Evolutionary conservation across 2,888 invertebrate genomes (phyloP).

Genomic region (Listrodromus nycthemerus): DNA sequence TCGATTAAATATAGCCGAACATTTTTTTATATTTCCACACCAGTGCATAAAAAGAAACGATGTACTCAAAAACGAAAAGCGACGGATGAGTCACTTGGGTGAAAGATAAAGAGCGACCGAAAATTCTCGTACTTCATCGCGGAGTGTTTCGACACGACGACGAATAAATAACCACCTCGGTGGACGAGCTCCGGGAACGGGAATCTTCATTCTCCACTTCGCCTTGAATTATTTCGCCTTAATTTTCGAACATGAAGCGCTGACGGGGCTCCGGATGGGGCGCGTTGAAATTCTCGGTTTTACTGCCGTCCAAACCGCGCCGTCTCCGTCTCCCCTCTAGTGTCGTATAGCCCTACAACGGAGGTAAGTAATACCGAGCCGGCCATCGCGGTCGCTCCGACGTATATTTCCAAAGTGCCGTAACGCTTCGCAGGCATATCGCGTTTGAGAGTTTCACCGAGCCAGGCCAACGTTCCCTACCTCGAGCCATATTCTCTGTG

Average conservation of each 20-base stretch:
- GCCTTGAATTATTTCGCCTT: constrained; percentile 45
- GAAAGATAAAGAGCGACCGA: too few species aligned
- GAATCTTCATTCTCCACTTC: too few species aligned
- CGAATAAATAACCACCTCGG: too few species aligned
- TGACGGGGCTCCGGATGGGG: constrained; percentile 10
- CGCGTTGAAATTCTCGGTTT: constrained; percentile 58
- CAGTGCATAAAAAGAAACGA: too few species aligned
- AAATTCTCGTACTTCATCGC: too few species aligned
- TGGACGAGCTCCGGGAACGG: too few species aligned
- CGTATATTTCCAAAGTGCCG: constrained; percentile 59
- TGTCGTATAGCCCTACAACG: constrained; percentile 30
- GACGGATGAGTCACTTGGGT: too few species aligned
- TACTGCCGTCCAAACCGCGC: constrained; percentile 31
- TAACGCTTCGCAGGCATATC: constrained; percentile 54
- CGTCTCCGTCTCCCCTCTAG: neutral
- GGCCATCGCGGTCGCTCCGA: constrained; percentile 19
- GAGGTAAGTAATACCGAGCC: constrained; percentile 26
- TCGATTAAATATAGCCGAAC: too few species aligned
- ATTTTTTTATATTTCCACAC: neutral
- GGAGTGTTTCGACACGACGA: too few species aligned
- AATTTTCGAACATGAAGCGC: constrained; percentile 51
- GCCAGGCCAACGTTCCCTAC: neutral
- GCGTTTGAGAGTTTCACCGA: constrained; percentile 1
- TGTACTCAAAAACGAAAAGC: too few species aligned
- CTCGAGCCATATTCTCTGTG: constrained; percentile 17